Conservation (phyloP, 2,888 invertebrate genomes). For the Sarcophaga variegata region DNA sequence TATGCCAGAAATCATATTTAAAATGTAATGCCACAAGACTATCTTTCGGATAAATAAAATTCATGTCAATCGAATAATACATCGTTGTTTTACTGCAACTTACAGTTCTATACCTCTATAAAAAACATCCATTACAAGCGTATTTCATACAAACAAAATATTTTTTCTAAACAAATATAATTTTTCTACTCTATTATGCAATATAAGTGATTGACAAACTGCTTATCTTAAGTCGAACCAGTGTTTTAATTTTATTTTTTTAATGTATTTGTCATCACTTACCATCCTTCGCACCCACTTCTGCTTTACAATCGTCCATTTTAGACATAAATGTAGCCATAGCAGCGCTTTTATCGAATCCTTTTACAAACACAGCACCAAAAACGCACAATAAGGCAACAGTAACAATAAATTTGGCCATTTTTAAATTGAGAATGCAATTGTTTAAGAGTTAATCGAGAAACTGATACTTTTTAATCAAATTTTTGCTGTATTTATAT, state of each 20-base stretch:
- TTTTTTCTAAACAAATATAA: background rate
- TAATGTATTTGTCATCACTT: background rate
- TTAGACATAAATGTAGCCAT: slow-evolving; percentile 69
- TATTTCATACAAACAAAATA: background rate
- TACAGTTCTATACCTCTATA: too few relatives aligned
- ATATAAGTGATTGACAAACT: too few relatives aligned
- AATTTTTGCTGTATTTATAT: background rate
- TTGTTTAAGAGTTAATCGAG: background rate
- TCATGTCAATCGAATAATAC: too few relatives aligned
- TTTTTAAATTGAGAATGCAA: slow-evolving; percentile 37
- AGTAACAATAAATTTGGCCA: slow-evolving; percentile 58
- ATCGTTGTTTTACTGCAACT: too few relatives aligned
- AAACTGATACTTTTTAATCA: background rate
- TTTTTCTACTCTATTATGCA: too few relatives aligned
- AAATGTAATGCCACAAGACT: too few relatives aligned
- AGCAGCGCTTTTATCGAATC: slow-evolving; percentile 72
- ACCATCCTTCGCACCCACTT: slow-evolving; percentile 76
- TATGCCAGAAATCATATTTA: too few relatives aligned
- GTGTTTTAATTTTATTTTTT: too few relatives aligned
- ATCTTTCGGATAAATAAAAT: too few relatives aligned
- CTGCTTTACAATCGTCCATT: slow-evolving; percentile 74
- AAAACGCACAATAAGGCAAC: slow-evolving; percentile 57
- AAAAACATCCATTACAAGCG: background rate
- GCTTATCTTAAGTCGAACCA: too few relatives aligned
- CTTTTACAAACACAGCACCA: slow-evolving; percentile 53